Base-by-base conservation (phyloP, 64 coral and sea anemone species). In the Pocillopora verrucosa region DNA sequence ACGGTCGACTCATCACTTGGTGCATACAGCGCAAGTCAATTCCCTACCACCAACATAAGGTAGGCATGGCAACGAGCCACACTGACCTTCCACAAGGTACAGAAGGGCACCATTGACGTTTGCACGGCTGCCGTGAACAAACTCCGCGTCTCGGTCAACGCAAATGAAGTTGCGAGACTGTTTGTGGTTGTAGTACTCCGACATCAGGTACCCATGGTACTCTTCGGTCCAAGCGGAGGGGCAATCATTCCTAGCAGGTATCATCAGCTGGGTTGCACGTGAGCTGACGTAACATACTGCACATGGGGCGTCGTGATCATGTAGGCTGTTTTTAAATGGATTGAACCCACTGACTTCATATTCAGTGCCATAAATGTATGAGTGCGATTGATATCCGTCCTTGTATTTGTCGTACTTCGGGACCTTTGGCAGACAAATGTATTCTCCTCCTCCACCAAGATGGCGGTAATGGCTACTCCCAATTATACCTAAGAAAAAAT, bases 1-100 rank as follows among this genome's bases (percentile, higher is more conserved):
- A 17, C 10, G 65, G 65, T n/a, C 1, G 16, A 22, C 9, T 24
- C 9, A 56, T 74, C 38, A 91, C 17, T 77, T 91, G 19, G 89
- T 91, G 74, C 89, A 91, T 61, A 91, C 89, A 56, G 80, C 80
- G 82, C 89, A 91, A 86, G 89, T 91, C 81, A 91, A 72, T 17
- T 85, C 80, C 56, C 73, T 16, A 0, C 89, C 89, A 7, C 5
- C 2, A 16, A 86, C 89, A 65, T 86, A 91, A 1, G 89, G 89
- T 6, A 30, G 45, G 5, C 89, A 91, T 34, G 89, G 89, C 56
- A 91, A 69, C 34, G 89, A 65, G 1, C 89, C 82, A 25, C 89
- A 91, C 0, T 10, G 3, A 1, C 81, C 89, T 58, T 91, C 80
- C 36, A 91, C 89, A 24, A 80, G 72, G 26, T 86, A 86, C 36